These are phyloP conservation scores for Orientallactaga sibirica DNA, from an alignment of 2,797 vertebrate species.

Conservation along the genomic window DNA sequence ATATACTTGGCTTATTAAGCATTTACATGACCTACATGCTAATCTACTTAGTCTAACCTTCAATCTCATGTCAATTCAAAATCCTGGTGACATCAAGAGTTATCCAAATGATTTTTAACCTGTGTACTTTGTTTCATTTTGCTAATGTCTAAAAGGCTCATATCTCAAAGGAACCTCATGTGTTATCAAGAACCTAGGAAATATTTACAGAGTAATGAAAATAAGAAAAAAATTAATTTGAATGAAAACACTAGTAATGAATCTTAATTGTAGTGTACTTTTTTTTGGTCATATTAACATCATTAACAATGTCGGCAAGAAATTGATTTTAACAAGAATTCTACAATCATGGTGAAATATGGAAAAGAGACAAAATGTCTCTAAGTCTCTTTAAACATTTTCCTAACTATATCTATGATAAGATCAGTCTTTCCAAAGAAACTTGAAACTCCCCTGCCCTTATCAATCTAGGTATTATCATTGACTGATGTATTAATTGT, in stretches of 20 bases:
- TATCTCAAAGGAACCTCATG: conserved; percentile 5
- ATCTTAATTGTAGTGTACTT: neutral
- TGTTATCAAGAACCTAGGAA: neutral
- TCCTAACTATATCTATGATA: neutral
- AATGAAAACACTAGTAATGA: neutral
- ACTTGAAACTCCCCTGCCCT: neutral
- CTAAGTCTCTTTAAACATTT: neutral
- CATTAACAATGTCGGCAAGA: neutral
- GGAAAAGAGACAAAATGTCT: neutral
- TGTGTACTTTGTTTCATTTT: neutral
- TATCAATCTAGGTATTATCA: neutral
- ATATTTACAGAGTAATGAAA: conserved; percentile 5
- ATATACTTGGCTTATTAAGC: neutral
- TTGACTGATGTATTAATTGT: conserved; percentile 18
- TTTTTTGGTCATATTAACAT: neutral
- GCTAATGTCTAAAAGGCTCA: neutral
- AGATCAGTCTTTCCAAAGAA: neutral
- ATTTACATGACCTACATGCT: neutral
- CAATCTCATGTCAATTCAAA: conserved; percentile 27
- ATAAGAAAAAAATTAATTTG: neutral
- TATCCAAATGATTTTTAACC: conserved; percentile 23
- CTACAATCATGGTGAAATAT: neutral
- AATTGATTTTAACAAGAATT: neutral
- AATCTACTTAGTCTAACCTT: neutral
- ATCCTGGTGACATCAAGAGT: neutral